Conservation (phyloP, 1,140 invertebrate genomes). For the Drosophila tani region DNA sequence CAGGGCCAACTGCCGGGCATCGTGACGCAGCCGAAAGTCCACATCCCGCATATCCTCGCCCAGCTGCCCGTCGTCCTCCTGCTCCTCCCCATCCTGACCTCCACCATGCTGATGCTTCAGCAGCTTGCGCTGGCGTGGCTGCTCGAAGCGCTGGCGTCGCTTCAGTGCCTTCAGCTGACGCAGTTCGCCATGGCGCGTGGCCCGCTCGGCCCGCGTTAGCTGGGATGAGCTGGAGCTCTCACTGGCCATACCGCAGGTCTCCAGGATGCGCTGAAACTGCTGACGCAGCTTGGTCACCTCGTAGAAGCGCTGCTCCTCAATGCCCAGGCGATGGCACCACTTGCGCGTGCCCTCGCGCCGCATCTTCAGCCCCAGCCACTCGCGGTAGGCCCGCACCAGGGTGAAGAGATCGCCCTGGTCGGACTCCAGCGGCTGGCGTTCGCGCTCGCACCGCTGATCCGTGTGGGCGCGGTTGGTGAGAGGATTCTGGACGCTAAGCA, state of each 20-base stretch:
- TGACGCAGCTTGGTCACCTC: constrained; percentile 96
- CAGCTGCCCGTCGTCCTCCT: constrained; percentile 86
- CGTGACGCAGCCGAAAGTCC: constrained; percentile 93
- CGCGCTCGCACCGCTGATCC: constrained; percentile 91
- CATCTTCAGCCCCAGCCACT: constrained; percentile 93
- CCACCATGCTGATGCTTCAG: constrained; percentile 86
- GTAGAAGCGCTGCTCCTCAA: constrained; percentile 98
- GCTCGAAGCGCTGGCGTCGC: constrained; percentile 87
- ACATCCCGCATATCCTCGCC: constrained; percentile 94
- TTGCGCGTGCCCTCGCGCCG: constrained; percentile 86
- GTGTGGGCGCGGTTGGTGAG: constrained; percentile 95
- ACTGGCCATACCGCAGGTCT: constrained; percentile 89
- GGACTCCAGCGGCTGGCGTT: constrained; percentile 61
- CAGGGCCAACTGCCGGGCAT: constrained; percentile 88
- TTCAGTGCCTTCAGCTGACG: constrained; percentile 93
- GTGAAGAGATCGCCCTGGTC: constrained; percentile 97
- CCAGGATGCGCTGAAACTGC: constrained; percentile 95
- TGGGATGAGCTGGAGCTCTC: neutral
- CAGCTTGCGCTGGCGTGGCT: constrained; percentile 90
- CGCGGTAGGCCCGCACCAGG: constrained; percentile 94
- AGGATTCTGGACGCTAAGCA: constrained; percentile 96
- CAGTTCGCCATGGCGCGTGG: constrained; percentile 93
- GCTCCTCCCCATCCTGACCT: constrained; percentile 73
- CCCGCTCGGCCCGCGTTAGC: constrained; percentile 91
- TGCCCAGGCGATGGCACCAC: constrained; percentile 94